Evolutionary conservation across 2,797 vertebrate genomes (phyloP).

Genomic region (Acanthurus tractus): DNA sequence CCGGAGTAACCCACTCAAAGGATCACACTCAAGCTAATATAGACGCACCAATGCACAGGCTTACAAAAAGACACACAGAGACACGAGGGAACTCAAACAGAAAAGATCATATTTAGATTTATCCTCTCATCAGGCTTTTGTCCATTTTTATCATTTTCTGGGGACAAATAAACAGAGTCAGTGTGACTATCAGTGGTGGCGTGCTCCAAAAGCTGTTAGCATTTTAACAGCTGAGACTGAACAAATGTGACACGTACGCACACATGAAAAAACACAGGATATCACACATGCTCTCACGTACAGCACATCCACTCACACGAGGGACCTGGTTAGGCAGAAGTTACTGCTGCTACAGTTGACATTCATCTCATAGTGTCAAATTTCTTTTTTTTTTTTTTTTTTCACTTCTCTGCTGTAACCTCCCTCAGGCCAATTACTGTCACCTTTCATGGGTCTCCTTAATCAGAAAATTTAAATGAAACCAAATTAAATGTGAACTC

Average conservation of each 20-base stretch:
- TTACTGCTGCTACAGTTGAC: slow-evolving; percentile 7
- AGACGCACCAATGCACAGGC: slow-evolving; percentile 35
- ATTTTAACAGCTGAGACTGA: slow-evolving; percentile 51
- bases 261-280: slow-evolving; percentile 4
- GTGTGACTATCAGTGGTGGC: slow-evolving; percentile 45
- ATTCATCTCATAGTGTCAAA: slow-evolving; percentile 11
- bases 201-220: slow-evolving; percentile 52
- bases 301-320: neutral
- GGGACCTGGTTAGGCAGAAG: slow-evolving; percentile 5
- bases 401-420: neutral
- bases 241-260: slow-evolving; percentile 42
- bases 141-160: slow-evolving; percentile 41
- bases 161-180: slow-evolving; percentile 45
- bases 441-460: slow-evolving; percentile 3
- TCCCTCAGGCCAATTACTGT: slow-evolving; percentile 1
- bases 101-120: slow-evolving; percentile 38
- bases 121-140: slow-evolving; percentile 41
- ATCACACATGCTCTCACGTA: slow-evolving; percentile 4
- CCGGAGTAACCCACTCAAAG: slow-evolving; percentile 54
- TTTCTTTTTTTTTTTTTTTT: neutral
- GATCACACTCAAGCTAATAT: slow-evolving; percentile 58
- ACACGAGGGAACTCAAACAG: slow-evolving; percentile 13
- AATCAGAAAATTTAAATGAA: slow-evolving; percentile 8
- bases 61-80: slow-evolving; percentile 15
- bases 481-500: neutral